Evolutionary conservation across 2,888 invertebrate species (phyloP), one percentile per base, ranked within the genome.

Genomic region (Amphipyra berbera): DNA sequence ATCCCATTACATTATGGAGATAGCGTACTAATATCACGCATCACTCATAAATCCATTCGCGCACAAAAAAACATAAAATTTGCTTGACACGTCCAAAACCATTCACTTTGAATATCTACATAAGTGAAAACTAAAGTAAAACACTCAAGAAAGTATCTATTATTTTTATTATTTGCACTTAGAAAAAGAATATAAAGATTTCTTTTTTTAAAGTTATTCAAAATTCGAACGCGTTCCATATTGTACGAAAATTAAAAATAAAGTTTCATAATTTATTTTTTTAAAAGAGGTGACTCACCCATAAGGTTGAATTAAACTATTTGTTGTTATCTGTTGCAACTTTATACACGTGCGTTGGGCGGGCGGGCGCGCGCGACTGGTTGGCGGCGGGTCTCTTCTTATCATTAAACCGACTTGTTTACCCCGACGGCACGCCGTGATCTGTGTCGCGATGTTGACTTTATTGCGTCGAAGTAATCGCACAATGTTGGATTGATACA

Each of bases 291-390:
- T 64, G 53, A 76, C 76, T 78, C 58, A 73, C 82, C 78, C 78
- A 81, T 82, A 82, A 77, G 78, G 78, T 76, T 70, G 79, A 75
- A 66, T 62, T 68, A 38, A 54, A 66, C 53, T 70, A 68, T 58
- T 47, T 63, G 69, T 76, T 73, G 71, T 63, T 68, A 71, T 45
- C 61, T 57, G 61, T 79, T 73, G 61, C 78, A 78, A 62, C 70
- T 77, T 68, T 56, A 64, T 79, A 88, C 89, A 86, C 88, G 90
- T 89, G 90, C 82, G 81, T 82, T 75, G 88, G 92, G 92, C 91
- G 94, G 92, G 92, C 89, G 92, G 89, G 80, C 82, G 86, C 86
- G 86, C 82, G 88, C 92, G 93, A 92, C 94, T 92, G 90, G 83
- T 78, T 87, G 91, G 84, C 90, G 90, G 76, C 86, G 68, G 69